Percentiles rank a stretch among this genome's conserved stretches.
These are phyloP conservation scores for Pollicipes pollicipes DNA, from an alignment of 1,140 invertebrate genomes.

Conservation along the genomic window DNA sequence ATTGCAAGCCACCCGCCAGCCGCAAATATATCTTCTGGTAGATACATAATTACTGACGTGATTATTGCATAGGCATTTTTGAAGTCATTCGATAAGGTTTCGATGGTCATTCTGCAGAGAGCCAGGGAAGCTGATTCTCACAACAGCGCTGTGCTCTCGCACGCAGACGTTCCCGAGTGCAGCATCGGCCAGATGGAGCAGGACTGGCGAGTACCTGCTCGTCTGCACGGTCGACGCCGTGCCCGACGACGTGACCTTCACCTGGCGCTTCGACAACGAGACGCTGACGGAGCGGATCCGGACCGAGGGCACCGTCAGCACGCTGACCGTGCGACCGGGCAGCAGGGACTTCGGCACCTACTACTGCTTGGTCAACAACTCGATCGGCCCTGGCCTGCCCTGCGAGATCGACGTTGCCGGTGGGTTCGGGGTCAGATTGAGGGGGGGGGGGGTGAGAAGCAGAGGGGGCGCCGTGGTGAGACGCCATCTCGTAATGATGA, in stretches of 20 bases:
- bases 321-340: slow-evolving; percentile 25
- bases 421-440: too few relatives aligned
- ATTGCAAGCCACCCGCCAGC: too few relatives aligned
- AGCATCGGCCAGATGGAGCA: slow-evolving; percentile 51
- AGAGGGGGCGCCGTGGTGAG: too few relatives aligned
- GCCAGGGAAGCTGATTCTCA: too few relatives aligned
- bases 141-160: too few relatives aligned
- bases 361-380: slow-evolving; percentile 64
- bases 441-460: too few relatives aligned
- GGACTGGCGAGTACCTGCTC: slow-evolving; percentile 47
- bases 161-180: slow-evolving; percentile 64
- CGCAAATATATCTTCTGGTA: too few relatives aligned
- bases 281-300: slow-evolving; percentile 48
- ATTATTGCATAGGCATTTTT: too few relatives aligned
- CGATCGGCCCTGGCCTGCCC: slow-evolving; percentile 48
- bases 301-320: slow-evolving; percentile 18
- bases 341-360: slow-evolving; percentile 52
- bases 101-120: too few relatives aligned
- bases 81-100: too few relatives aligned
- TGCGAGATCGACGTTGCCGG: slow-evolving; percentile 62
- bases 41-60: too few relatives aligned
- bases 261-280: slow-evolving; percentile 51
- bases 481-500: too few relatives aligned
- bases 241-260: slow-evolving; percentile 59
- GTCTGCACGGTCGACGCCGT: slow-evolving; percentile 63